Base-by-base conservation (phyloP, 2,113 vertebrate species). In the Echinops telfairi region DNA sequence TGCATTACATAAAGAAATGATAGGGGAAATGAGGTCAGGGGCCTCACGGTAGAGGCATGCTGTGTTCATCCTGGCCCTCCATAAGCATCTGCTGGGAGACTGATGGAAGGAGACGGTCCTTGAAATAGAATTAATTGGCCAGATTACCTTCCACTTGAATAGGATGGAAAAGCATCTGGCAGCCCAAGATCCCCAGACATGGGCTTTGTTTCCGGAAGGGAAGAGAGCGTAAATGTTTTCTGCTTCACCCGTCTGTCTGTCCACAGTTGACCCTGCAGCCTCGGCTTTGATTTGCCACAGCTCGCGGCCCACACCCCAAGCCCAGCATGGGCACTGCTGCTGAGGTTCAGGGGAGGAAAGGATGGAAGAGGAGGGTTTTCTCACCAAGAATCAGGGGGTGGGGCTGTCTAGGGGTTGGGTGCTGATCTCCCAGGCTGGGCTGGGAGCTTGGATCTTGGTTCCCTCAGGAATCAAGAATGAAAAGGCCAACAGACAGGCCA, bases 111-210 rank as follows among this genome's bases (percentile, higher is more conserved):
- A 64, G 79, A 86, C 40, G 79, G 88, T 20, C 57, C 17, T 78
- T 43, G 33, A 80, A 83, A 36, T 47, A n/a, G 86, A 80, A 90
- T 64, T 79, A 36, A 92, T 80, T 38, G 88, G 79, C 83, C 82
- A 57, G 60, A 14, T 33, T 36, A 64, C 53, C n/a, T 89, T 86
- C 87, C 12, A 1, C 31, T 64, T 29, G 2, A 58, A 53, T 16
- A 3, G 12, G 71, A 73, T n/a, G n/a, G 33, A 38, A 53, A 82
- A 85, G 95, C 70, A 27, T 57, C 15, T 31, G 57, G 64, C 6
- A 70, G 47, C 3, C 0, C 4, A 12, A 20, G 57, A 36, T 47
- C 43, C 64, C 77, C 10, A 19, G 8, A 60, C 9, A 2, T 12
- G 0, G 0, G 58, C 60, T 90, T 80, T 71, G 27, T 53, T 17